phyloP scores from a whole-genome alignment of 1,140 invertebrate genomes.

The Orchesella cincta region DNA sequence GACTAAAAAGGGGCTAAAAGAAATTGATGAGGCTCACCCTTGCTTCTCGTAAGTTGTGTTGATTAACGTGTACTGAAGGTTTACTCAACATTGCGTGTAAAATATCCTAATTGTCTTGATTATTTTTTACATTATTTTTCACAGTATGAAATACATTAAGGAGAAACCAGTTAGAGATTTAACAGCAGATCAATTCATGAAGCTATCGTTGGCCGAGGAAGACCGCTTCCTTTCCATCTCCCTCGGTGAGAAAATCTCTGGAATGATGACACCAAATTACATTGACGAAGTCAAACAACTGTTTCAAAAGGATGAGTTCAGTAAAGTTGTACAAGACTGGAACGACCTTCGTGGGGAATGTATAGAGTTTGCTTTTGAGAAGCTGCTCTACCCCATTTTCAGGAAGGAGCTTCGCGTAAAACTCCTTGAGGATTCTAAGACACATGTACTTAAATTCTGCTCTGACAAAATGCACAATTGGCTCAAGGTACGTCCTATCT shows the following conservation, averaged over 20 bases:
- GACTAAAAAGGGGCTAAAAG: slow-evolving; percentile 88
- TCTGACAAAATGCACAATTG: slow-evolving; percentile 84
- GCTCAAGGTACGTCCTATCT: slow-evolving; percentile 67
- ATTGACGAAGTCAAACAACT: slow-evolving; percentile 89
- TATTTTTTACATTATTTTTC: slow-evolving; percentile 51
- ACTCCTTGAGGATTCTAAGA: slow-evolving; percentile 83
- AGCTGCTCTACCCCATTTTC: slow-evolving; percentile 86
- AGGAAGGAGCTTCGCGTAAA: slow-evolving; percentile 81
- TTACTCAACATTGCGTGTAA: not conserved
- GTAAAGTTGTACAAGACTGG: slow-evolving; percentile 94
- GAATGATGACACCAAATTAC: slow-evolving; percentile 74
- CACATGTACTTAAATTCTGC: slow-evolving; percentile 81
- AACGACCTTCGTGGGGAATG: slow-evolving; percentile 84
- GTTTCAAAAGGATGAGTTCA: slow-evolving; percentile 94
- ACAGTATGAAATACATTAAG: slow-evolving; percentile 87
- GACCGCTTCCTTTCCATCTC: slow-evolving; percentile 78
- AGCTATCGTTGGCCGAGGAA: slow-evolving; percentile 78
- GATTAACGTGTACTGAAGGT: not conserved
- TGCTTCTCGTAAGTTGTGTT: slow-evolving; percentile 64
- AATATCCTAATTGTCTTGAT: not conserved
- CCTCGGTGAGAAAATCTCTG: slow-evolving; percentile 75
- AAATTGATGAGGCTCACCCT: slow-evolving; percentile 90
- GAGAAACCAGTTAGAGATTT: slow-evolving; percentile 92
- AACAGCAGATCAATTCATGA: slow-evolving; percentile 85
- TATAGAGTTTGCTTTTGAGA: slow-evolving; percentile 82